phyloP scores from a whole-genome alignment of 1,140 invertebrate genomes.

The Melanaphis sacchari region DNA sequence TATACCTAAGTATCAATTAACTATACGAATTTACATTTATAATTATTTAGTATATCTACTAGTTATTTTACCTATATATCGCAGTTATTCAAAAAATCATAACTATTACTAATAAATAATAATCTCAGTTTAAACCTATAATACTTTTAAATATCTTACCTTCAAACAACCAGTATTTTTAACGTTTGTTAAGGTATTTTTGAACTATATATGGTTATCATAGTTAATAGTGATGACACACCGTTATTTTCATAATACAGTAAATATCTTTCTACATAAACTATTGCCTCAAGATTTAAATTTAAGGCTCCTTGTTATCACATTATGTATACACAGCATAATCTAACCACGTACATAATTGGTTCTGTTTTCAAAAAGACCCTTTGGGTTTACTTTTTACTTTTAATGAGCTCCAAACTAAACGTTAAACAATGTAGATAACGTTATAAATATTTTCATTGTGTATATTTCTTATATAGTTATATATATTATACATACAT shows the following conservation, averaged over 20 bases:
- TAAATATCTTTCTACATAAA: too few relatives aligned
- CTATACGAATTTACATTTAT: too few relatives aligned
- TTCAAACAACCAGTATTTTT: not conserved
- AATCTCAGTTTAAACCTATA: not conserved
- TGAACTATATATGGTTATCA: too few relatives aligned
- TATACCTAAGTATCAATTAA: too few relatives aligned
- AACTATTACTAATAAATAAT: not conserved
- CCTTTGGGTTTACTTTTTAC: not conserved
- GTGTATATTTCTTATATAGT: not conserved
- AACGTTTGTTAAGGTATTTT: not conserved
- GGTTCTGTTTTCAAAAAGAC: not conserved
- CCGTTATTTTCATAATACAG: too few relatives aligned
- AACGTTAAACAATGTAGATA: not conserved
- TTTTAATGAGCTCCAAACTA: not conserved
- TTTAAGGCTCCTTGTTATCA: not conserved
- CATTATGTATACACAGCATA: not conserved
- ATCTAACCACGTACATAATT: not conserved
- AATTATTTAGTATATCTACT: too few relatives aligned
- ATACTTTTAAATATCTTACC: not conserved
- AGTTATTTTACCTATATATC: too few relatives aligned
- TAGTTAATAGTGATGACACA: too few relatives aligned
- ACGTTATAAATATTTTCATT: not conserved
- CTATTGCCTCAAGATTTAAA: not conserved
- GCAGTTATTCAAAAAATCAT: too few relatives aligned
- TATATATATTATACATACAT: not conserved